A percentile compares a stretch with the other conserved stretches of the same genome.
These are phyloP conservation scores for Agrotis puta DNA, from an alignment of 2,888 invertebrate genomes.

Conservation along the genomic window DNA sequence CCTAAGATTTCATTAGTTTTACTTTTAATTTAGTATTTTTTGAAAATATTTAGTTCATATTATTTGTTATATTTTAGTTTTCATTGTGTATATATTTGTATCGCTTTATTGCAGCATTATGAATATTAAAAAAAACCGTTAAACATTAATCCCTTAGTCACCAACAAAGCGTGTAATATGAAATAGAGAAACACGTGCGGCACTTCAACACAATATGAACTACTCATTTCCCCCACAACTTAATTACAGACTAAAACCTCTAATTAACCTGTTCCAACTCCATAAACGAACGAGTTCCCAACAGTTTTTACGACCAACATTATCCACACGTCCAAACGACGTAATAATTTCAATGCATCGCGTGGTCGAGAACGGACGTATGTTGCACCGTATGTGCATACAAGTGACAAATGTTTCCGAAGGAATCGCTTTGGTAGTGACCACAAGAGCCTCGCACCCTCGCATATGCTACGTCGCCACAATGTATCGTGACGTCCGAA, in stretches of 20 bases:
- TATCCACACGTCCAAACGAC: conserved; percentile 11
- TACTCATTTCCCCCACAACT: conserved; percentile 5
- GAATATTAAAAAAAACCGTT: background rate
- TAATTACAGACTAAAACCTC: conserved; percentile 21
- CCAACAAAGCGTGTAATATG: background rate
- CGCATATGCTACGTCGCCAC: conserved; percentile 46
- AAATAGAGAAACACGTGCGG: background rate
- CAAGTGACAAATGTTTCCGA: conserved; percentile 55
- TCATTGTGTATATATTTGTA: too few relatives aligned
- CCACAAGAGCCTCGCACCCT: conserved; percentile 44
- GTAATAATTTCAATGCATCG: conserved; percentile 42
- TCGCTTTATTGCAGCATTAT: background rate
- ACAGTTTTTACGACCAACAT: conserved; percentile 15
- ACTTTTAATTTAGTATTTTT: too few relatives aligned
- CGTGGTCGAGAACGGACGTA: conserved; percentile 27
- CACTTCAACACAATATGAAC: conserved; percentile 2
- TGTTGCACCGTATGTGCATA: conserved; percentile 37
- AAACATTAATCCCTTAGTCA: background rate
- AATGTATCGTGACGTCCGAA: conserved; percentile 42
- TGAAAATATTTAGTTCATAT: too few relatives aligned
- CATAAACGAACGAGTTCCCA: conserved; percentile 27
- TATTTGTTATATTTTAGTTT: too few relatives aligned
- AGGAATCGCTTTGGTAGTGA: conserved; percentile 56
- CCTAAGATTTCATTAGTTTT: too few relatives aligned
- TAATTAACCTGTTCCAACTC: conserved; percentile 29